phyloP scores from a whole-genome alignment of 2,113 vertebrate genomes.

The Piaya cayana region DNA sequence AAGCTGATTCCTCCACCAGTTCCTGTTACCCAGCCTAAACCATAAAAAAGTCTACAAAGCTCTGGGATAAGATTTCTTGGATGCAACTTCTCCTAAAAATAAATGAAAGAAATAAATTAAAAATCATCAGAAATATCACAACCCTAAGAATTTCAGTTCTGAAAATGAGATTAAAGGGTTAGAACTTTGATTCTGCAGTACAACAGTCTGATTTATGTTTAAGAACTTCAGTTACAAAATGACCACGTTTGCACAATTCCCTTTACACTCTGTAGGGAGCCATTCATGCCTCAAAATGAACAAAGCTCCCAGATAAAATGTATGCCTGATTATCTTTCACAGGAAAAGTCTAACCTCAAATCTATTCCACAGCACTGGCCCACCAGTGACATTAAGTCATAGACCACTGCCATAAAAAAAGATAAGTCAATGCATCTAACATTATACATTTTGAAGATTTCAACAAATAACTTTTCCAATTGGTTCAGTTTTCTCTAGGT shows the following conservation, averaged over 20 bases:
- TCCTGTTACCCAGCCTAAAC: constrained; percentile 94
- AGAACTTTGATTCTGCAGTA: neutral
- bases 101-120: neutral
- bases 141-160: neutral
- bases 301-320: neutral
- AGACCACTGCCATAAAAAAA: neutral
- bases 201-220: neutral
- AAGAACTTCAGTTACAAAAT: neutral
- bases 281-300: neutral
- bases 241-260: neutral
- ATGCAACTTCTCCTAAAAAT: constrained; percentile 85
- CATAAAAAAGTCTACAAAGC: constrained; percentile 92
- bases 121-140: neutral
- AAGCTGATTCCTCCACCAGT: constrained; percentile 95
- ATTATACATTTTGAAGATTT: neutral
- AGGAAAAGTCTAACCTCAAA: neutral
- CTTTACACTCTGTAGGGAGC: neutral
- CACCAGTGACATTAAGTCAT: neutral
- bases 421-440: neutral
- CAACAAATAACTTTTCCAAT: neutral
- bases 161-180: neutral
- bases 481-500: neutral
- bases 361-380: neutral
- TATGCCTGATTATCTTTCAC: neutral
- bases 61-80: constrained; percentile 91